Evolutionary conservation across 2,888 invertebrate genomes (phyloP).

Genomic region (Kuschelorhynchus macadamiae): DNA sequence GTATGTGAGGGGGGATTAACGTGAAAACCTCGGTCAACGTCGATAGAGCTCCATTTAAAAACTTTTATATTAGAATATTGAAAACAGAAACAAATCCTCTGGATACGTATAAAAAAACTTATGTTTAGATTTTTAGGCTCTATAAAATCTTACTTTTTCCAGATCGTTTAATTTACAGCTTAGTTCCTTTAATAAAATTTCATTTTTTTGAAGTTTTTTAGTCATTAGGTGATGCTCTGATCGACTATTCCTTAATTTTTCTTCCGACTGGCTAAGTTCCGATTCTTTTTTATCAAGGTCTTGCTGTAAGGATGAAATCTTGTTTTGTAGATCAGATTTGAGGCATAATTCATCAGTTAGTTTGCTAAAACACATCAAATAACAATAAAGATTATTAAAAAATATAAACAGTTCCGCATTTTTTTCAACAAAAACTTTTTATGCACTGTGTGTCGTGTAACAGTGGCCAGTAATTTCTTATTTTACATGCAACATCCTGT

Average conservation of each 20-base stretch:
- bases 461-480: too few species aligned
- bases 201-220: slow-evolving; percentile 70
- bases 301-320: slow-evolving; percentile 53
- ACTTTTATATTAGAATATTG: too few species aligned
- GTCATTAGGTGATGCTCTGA: slow-evolving; percentile 65
- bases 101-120: too few species aligned
- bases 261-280: slow-evolving; percentile 57
- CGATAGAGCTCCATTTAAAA: too few species aligned
- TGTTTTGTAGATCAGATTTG: slow-evolving; percentile 55
- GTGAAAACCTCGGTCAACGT: too few species aligned
- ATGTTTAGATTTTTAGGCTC: too few species aligned
- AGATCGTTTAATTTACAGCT: slow-evolving; percentile 67
- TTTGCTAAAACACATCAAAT: slow-evolving; percentile 54
- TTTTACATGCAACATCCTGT: too few species aligned
- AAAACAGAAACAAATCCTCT: too few species aligned
- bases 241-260: slow-evolving; percentile 65
- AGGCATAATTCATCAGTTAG: slow-evolving; percentile 61
- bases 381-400: not conserved
- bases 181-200: slow-evolving; percentile 69
- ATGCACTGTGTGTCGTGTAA: too few species aligned
- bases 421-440: too few species aligned
- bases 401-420: too few species aligned
- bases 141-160: slow-evolving; percentile 48
- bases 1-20: too few species aligned
- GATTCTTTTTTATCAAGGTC: slow-evolving; percentile 42